Evolutionary conservation across 2,113 vertebrate species (phyloP).

Genomic region (Sinocyclocheilus anophthalmus): DNA sequence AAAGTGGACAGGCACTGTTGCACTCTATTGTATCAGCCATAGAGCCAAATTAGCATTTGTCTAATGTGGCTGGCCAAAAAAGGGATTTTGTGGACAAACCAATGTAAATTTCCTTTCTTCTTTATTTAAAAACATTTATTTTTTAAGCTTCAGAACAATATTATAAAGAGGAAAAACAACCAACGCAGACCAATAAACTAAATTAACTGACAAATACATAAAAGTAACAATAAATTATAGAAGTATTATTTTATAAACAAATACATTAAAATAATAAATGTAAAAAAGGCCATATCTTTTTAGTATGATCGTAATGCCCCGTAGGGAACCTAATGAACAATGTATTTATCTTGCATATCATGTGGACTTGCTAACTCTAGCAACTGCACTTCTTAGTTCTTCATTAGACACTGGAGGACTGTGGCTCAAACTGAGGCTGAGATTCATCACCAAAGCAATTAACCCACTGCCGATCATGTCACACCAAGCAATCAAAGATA

Average conservation of each 20-base stretch:
- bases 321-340: not conserved
- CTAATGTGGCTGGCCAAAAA: not conserved
- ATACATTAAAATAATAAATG: too few species aligned
- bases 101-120: not conserved
- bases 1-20: not conserved
- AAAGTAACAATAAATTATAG: too few species aligned
- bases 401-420: not conserved
- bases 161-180: too few species aligned
- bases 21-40: not conserved
- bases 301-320: not conserved
- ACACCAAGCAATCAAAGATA: not conserved
- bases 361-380: not conserved
- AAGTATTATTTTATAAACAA: too few species aligned
- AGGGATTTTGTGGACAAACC: not conserved
- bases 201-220: too few species aligned
- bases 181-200: too few species aligned
- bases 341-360: not conserved
- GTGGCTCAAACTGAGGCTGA: not conserved
- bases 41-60: too few species aligned
- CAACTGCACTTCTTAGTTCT: not conserved
- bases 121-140: too few species aligned
- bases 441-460: not conserved
- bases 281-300: too few species aligned
- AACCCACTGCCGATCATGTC: conserved; percentile 1
- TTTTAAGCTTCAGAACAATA: too few species aligned